phyloP scores from a whole-genome alignment of 2,113 vertebrate genomes.

The Irena cyanogastra region DNA sequence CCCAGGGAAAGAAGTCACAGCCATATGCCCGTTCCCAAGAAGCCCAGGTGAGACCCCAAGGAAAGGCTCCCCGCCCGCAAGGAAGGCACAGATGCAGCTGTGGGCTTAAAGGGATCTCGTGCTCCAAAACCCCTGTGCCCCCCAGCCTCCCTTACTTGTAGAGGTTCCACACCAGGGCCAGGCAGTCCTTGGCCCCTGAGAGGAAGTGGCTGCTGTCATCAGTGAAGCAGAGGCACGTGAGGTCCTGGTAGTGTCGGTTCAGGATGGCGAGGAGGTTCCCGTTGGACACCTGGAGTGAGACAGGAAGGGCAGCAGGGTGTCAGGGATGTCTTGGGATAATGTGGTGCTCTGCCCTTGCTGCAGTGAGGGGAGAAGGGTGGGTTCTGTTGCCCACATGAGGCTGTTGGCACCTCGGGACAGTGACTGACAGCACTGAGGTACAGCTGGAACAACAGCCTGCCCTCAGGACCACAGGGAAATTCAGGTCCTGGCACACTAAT shows the following conservation, averaged over 20 bases:
- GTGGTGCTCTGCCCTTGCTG: not conserved
- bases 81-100: not conserved
- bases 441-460: not conserved
- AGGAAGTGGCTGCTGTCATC: conserved; percentile 94
- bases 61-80: not conserved
- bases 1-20: not conserved
- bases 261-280: conserved; percentile 88
- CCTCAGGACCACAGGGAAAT: fast-evolving
- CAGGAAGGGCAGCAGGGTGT: not conserved
- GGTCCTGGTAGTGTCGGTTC: conserved; percentile 91
- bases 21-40: not conserved
- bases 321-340: fast-evolving
- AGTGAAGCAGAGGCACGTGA: conserved; percentile 89
- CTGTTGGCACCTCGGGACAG: not conserved
- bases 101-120: not conserved
- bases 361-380: not conserved
- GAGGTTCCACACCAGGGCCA: conserved; percentile 89
- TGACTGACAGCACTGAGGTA: not conserved
- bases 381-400: fast-evolving
- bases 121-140: not conserved
- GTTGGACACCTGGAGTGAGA: conserved; percentile 77
- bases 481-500: not conserved
- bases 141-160: conserved; percentile 70
- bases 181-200: conserved; percentile 91
- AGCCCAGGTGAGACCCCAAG: not conserved